A percentile compares a stretch with the other conserved stretches of the same genome.
Conservation (phyloP, 1,140 invertebrate genomes). For the Brachionus koreanus region DNA sequence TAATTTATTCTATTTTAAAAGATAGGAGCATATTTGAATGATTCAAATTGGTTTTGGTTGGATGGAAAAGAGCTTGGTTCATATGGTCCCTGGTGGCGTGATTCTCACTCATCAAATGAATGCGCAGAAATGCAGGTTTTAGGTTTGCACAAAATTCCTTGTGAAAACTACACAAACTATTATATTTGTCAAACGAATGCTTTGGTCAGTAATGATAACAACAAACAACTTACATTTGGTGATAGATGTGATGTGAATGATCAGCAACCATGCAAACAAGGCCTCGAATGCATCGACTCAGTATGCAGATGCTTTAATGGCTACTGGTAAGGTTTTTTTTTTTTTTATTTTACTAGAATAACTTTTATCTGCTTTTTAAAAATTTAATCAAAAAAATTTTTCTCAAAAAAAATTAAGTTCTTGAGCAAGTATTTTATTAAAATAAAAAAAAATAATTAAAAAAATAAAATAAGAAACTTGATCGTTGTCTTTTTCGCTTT, state of each 20-base stretch:
- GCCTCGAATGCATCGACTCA: not conserved
- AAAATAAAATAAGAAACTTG: no score
- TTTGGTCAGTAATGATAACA: not conserved
- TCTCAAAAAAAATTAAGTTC: not conserved
- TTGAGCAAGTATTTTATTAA: no score
- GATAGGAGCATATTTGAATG: not conserved
- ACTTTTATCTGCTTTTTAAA: no score
- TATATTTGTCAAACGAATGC: not conserved
- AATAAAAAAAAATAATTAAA: no score
- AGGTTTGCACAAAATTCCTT: not conserved
- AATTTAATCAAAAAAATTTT: not conserved
- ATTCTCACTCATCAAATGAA: not conserved
- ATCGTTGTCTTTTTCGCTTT: no score
- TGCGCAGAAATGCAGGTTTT: not conserved
- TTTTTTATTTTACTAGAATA: not conserved
- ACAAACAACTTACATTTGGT: not conserved
- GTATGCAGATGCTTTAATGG: not conserved
- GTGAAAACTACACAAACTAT: not conserved
- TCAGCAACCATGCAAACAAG: not conserved
- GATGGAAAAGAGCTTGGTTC: not conserved
- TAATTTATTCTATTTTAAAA: not conserved
- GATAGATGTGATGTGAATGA: not conserved
- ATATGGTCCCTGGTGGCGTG: not conserved
- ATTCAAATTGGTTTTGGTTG: not conserved
- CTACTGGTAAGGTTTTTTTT: not conserved